Conservation (phyloP, 2,888 invertebrate genomes). For the Myopa tessellatipennis region DNA sequence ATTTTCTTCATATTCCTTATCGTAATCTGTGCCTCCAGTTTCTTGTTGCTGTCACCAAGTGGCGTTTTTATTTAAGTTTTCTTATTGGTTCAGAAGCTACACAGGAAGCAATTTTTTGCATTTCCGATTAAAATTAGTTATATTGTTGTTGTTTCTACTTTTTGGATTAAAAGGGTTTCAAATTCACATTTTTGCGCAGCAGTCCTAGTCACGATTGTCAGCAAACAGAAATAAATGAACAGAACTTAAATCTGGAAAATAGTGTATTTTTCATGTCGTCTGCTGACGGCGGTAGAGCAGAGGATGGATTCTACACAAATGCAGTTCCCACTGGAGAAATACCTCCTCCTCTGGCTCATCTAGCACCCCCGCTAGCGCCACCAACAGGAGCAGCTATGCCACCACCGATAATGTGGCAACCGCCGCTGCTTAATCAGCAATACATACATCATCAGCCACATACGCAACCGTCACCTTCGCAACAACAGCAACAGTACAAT, state of each 20-base stretch:
- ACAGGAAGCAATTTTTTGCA: too few relatives aligned
- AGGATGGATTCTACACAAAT: conserved; percentile 36
- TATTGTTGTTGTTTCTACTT: too few relatives aligned
- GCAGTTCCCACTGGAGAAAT: conserved; percentile 9
- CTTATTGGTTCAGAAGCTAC: too few relatives aligned
- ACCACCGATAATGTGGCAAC: conserved; percentile 50
- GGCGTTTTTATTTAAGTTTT: not conserved
- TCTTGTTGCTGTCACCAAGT: conserved; percentile 2
- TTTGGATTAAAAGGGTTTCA: too few relatives aligned
- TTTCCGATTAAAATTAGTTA: too few relatives aligned
- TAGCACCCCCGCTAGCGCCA: conserved; percentile 47
- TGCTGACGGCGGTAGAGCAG: conserved; percentile 35
- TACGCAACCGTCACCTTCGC: conserved; percentile 41
- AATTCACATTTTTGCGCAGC: too few relatives aligned
- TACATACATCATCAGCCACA: conserved; percentile 43
- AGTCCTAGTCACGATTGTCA: too few relatives aligned
- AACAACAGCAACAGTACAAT: conserved; percentile 56
- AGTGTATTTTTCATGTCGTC: conserved; percentile 38
- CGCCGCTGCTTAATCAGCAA: conserved; percentile 43
- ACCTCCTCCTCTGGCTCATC: conserved; percentile 21
- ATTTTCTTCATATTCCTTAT: not conserved
- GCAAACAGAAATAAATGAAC: too few relatives aligned
- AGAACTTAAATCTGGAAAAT: not conserved
- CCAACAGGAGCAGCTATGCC: conserved; percentile 44
- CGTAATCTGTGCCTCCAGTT: conserved; percentile 40